Base-by-base conservation (phyloP, 2,888 invertebrate species). In the Pachymerium ferrugineum region DNA sequence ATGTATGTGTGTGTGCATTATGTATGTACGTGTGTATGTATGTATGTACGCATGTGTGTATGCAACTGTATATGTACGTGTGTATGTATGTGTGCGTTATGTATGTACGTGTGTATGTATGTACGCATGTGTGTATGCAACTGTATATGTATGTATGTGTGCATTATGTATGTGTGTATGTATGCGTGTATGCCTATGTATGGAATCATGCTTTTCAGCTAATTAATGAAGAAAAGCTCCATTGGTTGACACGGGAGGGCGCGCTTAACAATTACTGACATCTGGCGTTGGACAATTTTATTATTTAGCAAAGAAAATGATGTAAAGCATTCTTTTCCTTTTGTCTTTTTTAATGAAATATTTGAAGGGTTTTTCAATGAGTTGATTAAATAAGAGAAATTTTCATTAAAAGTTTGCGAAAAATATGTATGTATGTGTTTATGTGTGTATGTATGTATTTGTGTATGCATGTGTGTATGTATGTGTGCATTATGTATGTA, bases 141-240 rank as follows among this genome's bases (percentile, higher is more conserved):
- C 10, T 35, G 10, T 35, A 12, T 35, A 35, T 35, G 35, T 35
- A 35, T 35, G 10, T 35, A 12, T 35, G 35, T 35, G 35, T 35
- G 35, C 12, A 12, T 35, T 8, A 12, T 35, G 35, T 35, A 35
- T 35, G 35, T 35, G 35, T 35, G 35, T 35, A 12, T 8, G 35
- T 35, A n/a, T n/a, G n/a, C n/a, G n/a, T n/a, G n/a, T n/a, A n/a
- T n/a, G n/a, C n/a, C n/a, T n/a, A n/a, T n/a, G n/a, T n/a, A n/a
- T n/a, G n/a, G n/a, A 54, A 54, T 54, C 19, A 16, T 54, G 47
- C 47, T 54, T 54, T 54, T 54, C 47, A 19, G 47, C 47, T 54
- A 54, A 54, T 54, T 54, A 54, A 54, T 54, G 47, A 19, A 16
- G 22, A 54, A 54, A 54, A 54, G 47, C 47, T 4, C 47, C 22